Evolutionary conservation across 1,140 invertebrate species (phyloP), one percentile per base, ranked within the genome.

Genomic region (Homalodisca vitripennis): DNA sequence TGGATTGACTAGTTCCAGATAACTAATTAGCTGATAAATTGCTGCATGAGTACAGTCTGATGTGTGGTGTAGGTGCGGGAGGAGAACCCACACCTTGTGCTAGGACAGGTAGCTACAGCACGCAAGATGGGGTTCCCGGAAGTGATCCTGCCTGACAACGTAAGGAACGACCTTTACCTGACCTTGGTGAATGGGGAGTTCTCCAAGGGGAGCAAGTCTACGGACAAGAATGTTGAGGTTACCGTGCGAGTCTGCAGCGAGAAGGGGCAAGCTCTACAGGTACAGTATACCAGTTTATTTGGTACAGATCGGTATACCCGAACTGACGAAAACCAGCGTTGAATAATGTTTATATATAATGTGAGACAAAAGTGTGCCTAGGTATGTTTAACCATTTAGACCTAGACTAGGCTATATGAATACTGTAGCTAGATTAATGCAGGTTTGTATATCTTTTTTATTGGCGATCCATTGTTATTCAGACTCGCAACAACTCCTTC

Each of bases 71-170:
- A 92, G 88, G 90, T 94, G 14, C 84, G 89, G 62, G 92, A 94
- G 79, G 92, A 94, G 76, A 89, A 92, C 77, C 92, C 92, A 1
- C 92, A 95, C 77, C 78, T 95, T 31, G 86, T 94, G 13, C 82
- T 92, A 14, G 88, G 89, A 12, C 92, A 90, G 75, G 89, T 94
- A 24, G 86, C 89, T 0, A 85, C 95, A 32, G 92, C 93, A 1
- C 85, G 93, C 22, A 97, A 97, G 84, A 96, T 98, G 91, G 94
- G 95, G 0, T 97, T 98, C 79, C 94, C 95, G 2, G 95, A 98
- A 80, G 92, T 98, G 3, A 97, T 98, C 67, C 81, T 97, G 71
- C 95, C 95, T 22, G 93, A 93, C 51, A 95, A 98, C 84, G 92
- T 97, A 0, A 84, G 96, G 32, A 98, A 98, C 82, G 95, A 98